Conservation (phyloP, 2,888 invertebrate species). For the Pteria penguin region DNA sequence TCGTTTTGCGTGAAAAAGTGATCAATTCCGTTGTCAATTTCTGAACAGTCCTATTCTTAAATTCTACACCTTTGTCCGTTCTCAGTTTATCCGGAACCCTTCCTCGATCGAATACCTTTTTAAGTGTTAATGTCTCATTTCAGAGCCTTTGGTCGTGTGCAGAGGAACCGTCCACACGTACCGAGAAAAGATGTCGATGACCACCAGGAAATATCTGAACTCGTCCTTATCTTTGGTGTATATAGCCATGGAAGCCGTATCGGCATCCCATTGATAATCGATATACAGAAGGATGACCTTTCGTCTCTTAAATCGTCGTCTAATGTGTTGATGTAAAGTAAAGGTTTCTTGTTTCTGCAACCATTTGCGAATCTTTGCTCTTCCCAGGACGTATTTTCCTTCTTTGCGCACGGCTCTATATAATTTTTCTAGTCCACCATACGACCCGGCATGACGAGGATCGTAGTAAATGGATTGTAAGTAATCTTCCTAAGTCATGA, state of each 20-base stretch:
- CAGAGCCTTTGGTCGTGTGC: not conserved
- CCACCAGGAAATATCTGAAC: not conserved
- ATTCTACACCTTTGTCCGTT: slow-evolving; percentile 15
- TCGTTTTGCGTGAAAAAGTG: slow-evolving; percentile 19
- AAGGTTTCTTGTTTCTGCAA: slow-evolving; percentile 16
- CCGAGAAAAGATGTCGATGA: slow-evolving; percentile 11
- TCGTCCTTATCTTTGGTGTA: not conserved
- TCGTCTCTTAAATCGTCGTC: not conserved
- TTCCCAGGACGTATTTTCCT: slow-evolving; percentile 37
- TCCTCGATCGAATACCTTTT: not conserved
- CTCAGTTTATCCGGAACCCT: slow-evolving; percentile 1
- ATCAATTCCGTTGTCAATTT: not conserved
- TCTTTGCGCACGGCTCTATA: slow-evolving; percentile 47
- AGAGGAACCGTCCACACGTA: not conserved
- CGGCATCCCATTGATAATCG: slow-evolving; percentile 12
- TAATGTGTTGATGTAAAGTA: slow-evolving; percentile 6
- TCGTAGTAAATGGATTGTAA: not conserved
- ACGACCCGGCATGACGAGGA: not conserved
- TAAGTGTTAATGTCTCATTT: not conserved
- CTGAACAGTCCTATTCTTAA: slow-evolving; percentile 1
- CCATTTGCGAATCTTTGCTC: slow-evolving; percentile 46
- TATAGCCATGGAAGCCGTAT: slow-evolving; percentile 7
- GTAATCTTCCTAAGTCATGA: not conserved
- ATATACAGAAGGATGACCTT: not conserved
- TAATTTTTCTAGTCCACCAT: slow-evolving; percentile 36